Conservation (phyloP, 2,797 vertebrate genomes). For the Lacerta agilis region DNA sequence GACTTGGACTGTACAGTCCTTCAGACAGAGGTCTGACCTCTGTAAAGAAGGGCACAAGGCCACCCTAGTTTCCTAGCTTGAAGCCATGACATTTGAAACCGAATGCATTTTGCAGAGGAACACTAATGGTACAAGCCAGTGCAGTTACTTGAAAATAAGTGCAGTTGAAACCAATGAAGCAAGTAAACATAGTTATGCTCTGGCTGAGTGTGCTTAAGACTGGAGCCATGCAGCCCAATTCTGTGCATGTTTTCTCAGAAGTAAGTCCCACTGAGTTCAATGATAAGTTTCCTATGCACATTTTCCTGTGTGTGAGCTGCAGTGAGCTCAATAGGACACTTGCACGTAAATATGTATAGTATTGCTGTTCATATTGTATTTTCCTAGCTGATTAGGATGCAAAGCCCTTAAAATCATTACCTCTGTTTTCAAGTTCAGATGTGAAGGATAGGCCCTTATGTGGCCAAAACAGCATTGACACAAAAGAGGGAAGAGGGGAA, state of each 20-base stretch:
- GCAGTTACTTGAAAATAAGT: not conserved
- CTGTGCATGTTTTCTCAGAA: not conserved
- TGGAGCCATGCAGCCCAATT: not conserved
- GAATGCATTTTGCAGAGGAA: not conserved
- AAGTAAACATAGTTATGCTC: not conserved
- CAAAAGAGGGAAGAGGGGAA: no score
- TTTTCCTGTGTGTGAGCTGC: not conserved
- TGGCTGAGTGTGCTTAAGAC: not conserved
- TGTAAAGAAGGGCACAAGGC: not conserved
- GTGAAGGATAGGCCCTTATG: not conserved
- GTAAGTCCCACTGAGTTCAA: not conserved
- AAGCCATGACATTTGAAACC: not conserved
- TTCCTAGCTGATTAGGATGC: constrained; percentile 1
- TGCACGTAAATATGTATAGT: not conserved
- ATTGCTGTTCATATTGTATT: not conserved
- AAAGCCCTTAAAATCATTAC: not conserved
- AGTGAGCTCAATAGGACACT: not conserved
- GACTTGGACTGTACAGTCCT: no score
- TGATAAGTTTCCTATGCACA: not conserved
- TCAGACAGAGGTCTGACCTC: not conserved
- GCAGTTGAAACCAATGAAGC: not conserved
- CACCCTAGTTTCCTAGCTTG: not conserved
- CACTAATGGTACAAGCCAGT: not conserved
- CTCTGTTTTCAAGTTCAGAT: not conserved
- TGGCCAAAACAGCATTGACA: not conserved